Evolutionary conservation across 2,113 vertebrate genomes (phyloP).

Genomic region (Anser brachyrhynchus): DNA sequence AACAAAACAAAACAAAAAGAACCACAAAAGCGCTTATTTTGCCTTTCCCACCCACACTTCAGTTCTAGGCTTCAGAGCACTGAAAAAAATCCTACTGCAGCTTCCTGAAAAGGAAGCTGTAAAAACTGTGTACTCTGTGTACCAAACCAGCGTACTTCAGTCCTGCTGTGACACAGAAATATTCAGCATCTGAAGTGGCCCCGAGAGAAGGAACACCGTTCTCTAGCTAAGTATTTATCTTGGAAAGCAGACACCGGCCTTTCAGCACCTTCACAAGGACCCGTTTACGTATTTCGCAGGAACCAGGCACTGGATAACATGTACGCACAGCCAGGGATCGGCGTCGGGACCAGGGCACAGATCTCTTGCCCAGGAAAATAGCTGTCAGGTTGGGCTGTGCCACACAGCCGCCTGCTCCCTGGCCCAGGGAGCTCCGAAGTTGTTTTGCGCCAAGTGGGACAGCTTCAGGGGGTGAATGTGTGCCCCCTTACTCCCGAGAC

Average conservation of each 20-base stretch:
- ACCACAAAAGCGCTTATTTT: conserved; percentile 20
- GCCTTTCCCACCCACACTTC: conserved; percentile 10
- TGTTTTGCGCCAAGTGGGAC: background rate
- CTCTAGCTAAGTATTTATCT: background rate
- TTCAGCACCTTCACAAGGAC: background rate
- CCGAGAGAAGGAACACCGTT: background rate
- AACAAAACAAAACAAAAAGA: background rate
- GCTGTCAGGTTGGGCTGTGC: background rate
- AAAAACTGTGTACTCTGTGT: background rate
- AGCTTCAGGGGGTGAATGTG: background rate
- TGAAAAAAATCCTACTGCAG: background rate
- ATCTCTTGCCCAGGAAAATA: background rate
- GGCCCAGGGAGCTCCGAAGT: background rate
- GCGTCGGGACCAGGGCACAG: fast-evolving
- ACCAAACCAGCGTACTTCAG: background rate
- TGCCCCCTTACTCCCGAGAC: background rate
- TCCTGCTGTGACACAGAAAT: background rate
- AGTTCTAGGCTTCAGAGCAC: background rate
- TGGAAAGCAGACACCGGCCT: background rate
- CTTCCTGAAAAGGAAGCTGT: background rate
- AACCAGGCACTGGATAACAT: background rate
- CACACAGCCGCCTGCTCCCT: background rate
- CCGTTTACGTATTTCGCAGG: background rate
- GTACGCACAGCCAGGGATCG: background rate
- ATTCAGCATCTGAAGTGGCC: background rate